Base-by-base conservation (phyloP, 2,797 vertebrate genomes). In the Aphelocoma californica region DNA sequence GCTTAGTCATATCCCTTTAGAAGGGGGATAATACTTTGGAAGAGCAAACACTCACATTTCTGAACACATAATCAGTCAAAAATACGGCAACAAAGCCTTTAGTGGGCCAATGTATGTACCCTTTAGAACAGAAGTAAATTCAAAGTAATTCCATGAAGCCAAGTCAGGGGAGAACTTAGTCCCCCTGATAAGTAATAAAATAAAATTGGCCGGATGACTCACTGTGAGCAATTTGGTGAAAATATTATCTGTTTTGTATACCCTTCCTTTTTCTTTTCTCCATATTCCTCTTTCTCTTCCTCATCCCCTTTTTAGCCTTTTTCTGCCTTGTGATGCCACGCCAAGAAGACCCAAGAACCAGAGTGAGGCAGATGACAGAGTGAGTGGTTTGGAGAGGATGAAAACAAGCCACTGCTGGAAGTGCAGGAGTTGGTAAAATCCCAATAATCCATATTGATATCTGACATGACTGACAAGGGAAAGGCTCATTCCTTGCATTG, bases 221-320 rank as follows among this genome's bases (percentile, higher is more conserved):
- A 2, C 31, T 67, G 58, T 79, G 45, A 73, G 36, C 23, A 65
- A 5, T 16, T 66, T 40, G 61, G 48, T 84, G 61, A 88, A 81
- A 87, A 84, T 16, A 44, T 75, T 50, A 20, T 57, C 29, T 67
- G 53, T 61, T 94, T 70, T 65, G 12, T 32, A 32, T 7, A 56
- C 24, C 50, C 86, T 91, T 94, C 80, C 70, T 92, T 96, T 81
- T 95, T 90, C 42, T 94, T 91, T 82, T 75, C 48, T 82, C 42
- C 16, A 44, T 47, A 87, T 86, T 89, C 36, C 64, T 90, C 82
- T 95, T 92, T 93, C 83, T 94, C 83, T 96, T 94, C 72, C 84
- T 86, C 69, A 64, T 92, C 61, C 58, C 75, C 53, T 86, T 92
- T 92, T 87, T 88, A 71, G 71, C 36, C 26, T 91, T 94, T 94